Evolutionary conservation across 2,113 vertebrate species (phyloP).

Genomic region (Albula glossodonta): DNA sequence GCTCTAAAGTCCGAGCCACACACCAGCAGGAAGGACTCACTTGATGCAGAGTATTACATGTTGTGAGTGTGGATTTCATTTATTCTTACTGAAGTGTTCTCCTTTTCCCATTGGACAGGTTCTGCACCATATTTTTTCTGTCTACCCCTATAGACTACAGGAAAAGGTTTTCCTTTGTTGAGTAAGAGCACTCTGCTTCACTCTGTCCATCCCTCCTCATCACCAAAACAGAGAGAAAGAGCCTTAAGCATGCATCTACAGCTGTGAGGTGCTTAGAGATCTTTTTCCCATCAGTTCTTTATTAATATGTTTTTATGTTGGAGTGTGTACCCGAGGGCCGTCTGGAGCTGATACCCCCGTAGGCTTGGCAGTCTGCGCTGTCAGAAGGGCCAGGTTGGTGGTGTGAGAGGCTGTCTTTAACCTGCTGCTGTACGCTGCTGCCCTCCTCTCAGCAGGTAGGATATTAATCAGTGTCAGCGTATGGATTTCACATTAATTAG

Average conservation of each 20-base stretch:
- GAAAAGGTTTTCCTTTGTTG: background rate
- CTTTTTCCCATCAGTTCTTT: background rate
- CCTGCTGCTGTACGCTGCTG: background rate
- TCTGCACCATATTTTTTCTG: background rate
- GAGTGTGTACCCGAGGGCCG: background rate
- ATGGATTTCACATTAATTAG: constrained; percentile 53
- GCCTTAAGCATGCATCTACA: background rate
- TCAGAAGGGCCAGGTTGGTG: background rate
- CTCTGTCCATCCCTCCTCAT: background rate
- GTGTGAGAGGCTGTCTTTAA: constrained; percentile 13
- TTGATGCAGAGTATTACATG: background rate
- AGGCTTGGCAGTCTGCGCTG: background rate
- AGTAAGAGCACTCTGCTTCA: background rate
- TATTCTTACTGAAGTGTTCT: background rate
- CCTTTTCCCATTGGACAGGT: background rate
- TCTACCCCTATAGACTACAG: background rate
- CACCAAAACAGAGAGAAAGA: background rate
- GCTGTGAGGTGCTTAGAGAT: background rate
- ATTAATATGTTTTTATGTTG: constrained; percentile 8
- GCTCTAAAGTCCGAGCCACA: background rate
- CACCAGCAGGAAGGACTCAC: background rate
- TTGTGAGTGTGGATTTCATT: background rate
- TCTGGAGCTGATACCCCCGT: background rate
- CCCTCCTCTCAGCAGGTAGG: background rate
- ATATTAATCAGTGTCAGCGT: constrained; percentile 46